Percentiles rank a stretch among this genome's conserved stretches.
Conservation (phyloP, 2,888 invertebrate genomes). For the Drosophila algonquin region DNA sequence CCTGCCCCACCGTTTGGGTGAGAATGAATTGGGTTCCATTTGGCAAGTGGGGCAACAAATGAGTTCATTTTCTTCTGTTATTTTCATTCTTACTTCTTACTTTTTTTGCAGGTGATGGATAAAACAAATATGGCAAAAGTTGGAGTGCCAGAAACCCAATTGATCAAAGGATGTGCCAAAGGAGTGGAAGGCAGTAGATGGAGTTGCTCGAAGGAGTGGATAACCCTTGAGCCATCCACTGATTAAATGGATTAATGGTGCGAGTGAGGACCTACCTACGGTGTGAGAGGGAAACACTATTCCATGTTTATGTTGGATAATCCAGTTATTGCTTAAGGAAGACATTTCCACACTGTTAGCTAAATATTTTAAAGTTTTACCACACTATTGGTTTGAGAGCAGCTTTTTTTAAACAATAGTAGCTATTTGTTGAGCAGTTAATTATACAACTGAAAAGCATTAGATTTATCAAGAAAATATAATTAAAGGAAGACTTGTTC, state of each 20-base stretch:
- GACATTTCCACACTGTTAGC: too few relatives aligned
- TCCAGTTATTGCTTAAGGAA: too few relatives aligned
- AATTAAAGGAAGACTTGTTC: too few relatives aligned
- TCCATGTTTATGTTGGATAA: too few relatives aligned
- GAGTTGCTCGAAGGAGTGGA: background rate
- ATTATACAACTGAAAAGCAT: too few relatives aligned
- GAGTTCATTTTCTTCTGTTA: conserved; percentile 23
- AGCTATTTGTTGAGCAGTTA: too few relatives aligned
- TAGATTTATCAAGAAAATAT: too few relatives aligned
- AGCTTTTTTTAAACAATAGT: too few relatives aligned
- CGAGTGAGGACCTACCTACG: background rate
- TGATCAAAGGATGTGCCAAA: conserved; percentile 19
- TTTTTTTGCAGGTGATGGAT: conserved; percentile 15
- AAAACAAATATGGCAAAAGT: conserved; percentile 22
- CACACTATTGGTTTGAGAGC: too few relatives aligned
- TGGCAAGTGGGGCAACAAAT: conserved; percentile 46
- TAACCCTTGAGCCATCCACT: background rate
- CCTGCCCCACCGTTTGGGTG: background rate
- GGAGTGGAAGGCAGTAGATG: background rate
- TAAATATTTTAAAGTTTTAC: background rate
- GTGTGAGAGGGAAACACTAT: background rate
- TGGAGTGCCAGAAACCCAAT: conserved; percentile 25
- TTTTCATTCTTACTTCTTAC: conserved; percentile 5
- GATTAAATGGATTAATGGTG: background rate
- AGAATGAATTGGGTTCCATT: conserved; percentile 40